These are phyloP conservation scores for Cosmopolites sordidus DNA, from an alignment of 2,888 invertebrate genomes.

Conservation along the genomic window DNA sequence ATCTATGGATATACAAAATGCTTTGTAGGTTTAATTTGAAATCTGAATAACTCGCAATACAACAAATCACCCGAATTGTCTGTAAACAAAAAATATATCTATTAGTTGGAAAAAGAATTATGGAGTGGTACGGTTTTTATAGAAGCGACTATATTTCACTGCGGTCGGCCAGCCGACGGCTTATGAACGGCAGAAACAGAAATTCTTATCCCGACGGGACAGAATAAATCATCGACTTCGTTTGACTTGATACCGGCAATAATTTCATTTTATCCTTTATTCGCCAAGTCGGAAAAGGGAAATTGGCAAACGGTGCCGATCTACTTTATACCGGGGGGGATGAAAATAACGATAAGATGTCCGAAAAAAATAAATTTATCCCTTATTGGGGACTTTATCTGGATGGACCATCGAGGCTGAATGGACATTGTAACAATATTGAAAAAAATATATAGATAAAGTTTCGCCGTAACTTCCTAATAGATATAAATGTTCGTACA, in stretches of 20 bases:
- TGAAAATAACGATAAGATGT: conserved; percentile 22
- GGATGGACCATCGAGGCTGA: not conserved
- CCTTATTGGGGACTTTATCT: not conserved
- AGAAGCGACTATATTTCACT: conserved; percentile 10
- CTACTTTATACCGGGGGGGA: conserved; percentile 14
- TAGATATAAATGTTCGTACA: too few species aligned
- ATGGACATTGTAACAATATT: not conserved
- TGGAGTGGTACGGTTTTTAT: conserved; percentile 7
- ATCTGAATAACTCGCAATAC: too few species aligned
- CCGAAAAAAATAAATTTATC: conserved; percentile 8
- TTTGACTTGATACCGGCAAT: conserved; percentile 27
- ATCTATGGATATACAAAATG: too few species aligned
- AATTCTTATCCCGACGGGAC: conserved; percentile 21
- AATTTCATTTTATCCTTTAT: conserved; percentile 22
- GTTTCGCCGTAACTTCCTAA: too few species aligned
- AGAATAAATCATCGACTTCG: conserved; percentile 21
- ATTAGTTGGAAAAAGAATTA: conserved; percentile 4
- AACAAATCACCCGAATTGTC: too few species aligned
- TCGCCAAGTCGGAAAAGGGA: conserved; percentile 21
- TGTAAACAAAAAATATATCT: conserved; percentile 6
- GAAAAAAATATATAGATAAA: not conserved
- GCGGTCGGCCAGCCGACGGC: conserved; percentile 6
- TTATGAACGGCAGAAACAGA: conserved; percentile 16
- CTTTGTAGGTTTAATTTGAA: too few species aligned
- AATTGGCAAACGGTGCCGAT: conserved; percentile 21